These are phyloP conservation scores for Bombus difficillimus DNA, from an alignment of 1,140 invertebrate genomes.

Conservation along the genomic window DNA sequence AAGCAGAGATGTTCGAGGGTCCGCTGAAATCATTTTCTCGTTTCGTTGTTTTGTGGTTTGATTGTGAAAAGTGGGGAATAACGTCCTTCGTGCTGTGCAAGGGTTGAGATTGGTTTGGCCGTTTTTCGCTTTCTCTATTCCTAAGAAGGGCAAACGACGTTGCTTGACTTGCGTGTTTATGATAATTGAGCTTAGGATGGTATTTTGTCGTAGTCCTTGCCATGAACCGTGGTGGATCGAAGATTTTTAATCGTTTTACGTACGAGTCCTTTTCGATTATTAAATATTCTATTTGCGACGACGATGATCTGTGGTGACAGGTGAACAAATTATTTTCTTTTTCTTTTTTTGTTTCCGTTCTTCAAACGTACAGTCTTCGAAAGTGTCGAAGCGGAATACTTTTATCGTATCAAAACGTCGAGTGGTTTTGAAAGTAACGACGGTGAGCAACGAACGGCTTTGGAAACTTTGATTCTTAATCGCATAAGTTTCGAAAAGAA, in stretches of 20 bases:
- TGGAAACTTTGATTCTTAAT: too few relatives aligned
- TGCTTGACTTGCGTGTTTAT: too few relatives aligned
- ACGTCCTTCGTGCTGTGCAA: background rate
- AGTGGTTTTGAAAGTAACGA: background rate
- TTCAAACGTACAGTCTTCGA: background rate
- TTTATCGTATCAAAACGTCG: background rate
- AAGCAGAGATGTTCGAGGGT: background rate
- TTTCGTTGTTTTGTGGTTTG: background rate
- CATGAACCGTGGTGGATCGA: too few relatives aligned
- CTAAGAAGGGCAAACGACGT: background rate
- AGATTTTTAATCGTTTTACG: background rate
- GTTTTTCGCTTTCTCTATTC: too few relatives aligned
- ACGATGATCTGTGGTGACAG: background rate
- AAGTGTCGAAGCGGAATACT: too few relatives aligned
- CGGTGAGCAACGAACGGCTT: background rate
- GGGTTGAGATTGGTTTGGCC: background rate
- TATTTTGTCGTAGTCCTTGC: background rate
- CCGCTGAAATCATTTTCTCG: background rate
- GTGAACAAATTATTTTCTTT: too few relatives aligned
- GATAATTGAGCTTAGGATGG: too few relatives aligned
- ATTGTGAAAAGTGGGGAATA: slow-evolving; percentile 9
- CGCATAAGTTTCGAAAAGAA: background rate
- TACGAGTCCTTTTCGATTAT: background rate
- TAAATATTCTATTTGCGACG: background rate
- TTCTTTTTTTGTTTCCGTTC: too few relatives aligned